A percentile compares a stretch with the other conserved stretches of the same genome.
Evolutionary conservation across 2,888 invertebrate genomes (phyloP).

Genomic region (Andrena chrysosceles): DNA sequence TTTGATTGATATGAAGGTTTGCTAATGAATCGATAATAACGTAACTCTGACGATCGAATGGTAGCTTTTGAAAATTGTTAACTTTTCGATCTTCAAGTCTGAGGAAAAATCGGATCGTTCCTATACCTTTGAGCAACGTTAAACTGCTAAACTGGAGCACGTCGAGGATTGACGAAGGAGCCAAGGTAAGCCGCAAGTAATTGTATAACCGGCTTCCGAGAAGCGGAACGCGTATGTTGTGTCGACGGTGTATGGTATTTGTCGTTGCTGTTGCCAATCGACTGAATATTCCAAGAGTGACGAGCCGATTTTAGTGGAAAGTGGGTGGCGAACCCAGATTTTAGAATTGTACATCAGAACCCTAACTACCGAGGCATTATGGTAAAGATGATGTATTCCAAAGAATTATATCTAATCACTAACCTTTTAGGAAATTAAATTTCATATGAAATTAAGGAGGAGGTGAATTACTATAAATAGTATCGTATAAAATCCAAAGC

Average conservation of each 20-base stretch:
- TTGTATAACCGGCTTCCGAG: constrained; percentile 81
- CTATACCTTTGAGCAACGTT: constrained; percentile 50
- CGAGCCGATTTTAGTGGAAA: constrained; percentile 19
- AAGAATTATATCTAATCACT: background rate
- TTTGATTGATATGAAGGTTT: background rate
- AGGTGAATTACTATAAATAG: too few relatives aligned
- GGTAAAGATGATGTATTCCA: background rate
- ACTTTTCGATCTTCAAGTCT: background rate
- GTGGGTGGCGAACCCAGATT: constrained; percentile 7
- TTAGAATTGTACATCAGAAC: background rate
- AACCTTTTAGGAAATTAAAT: background rate
- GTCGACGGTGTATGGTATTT: constrained; percentile 44
- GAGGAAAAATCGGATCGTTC: constrained; percentile 56
- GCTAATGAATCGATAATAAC: too few relatives aligned
- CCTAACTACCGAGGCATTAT: background rate
- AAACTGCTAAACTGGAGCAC: constrained; percentile 71
- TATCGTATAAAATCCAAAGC: too few relatives aligned
- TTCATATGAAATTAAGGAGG: background rate
- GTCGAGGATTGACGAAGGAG: constrained; percentile 70
- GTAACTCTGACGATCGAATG: background rate
- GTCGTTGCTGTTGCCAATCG: constrained; percentile 60
- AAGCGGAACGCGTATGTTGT: constrained; percentile 73
- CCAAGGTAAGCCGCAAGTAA: constrained; percentile 80
- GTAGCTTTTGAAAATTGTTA: background rate
- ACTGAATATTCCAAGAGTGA: constrained; percentile 46